These are phyloP conservation scores for Theonella swinhoei DNA, from an alignment of 37 sponge, comb jelly and placozoan genomes.

Conservation along the genomic window DNA sequence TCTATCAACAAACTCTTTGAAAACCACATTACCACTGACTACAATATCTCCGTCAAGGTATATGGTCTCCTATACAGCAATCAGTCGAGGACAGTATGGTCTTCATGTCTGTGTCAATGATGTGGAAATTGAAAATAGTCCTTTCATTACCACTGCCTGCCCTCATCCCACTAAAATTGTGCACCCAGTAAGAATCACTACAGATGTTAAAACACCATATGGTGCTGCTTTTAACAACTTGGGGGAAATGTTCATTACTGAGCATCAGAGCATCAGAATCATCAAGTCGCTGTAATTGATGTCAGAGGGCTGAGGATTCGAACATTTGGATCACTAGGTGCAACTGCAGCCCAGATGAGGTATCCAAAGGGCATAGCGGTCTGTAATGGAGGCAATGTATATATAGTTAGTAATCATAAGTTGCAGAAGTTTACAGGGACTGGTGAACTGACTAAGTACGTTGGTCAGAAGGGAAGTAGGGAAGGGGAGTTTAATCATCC, in stretches of 20 bases:
- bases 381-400: not conserved
- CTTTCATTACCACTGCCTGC: not conserved
- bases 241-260: not conserved
- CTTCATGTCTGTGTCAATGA: not conserved
- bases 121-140: not conserved
- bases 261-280: not conserved
- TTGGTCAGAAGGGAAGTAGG: not conserved
- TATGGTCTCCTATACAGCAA: not conserved
- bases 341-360: not conserved
- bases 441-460: not conserved
- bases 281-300: not conserved
- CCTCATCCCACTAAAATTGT: not conserved
- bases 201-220: not conserved
- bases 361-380: not conserved
- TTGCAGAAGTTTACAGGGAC: not conserved
- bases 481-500: not conserved
- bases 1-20: too few relatives aligned
- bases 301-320: not conserved
- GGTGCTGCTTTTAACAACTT: not conserved
- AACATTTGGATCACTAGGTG: not conserved
- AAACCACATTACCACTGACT: not conserved
- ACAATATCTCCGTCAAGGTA: not conserved
- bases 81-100: not conserved
- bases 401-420: not conserved
- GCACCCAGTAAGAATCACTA: not conserved